Conservation (phyloP, 1,140 invertebrate genomes). For the Aporrectodea caliginosa region DNA sequence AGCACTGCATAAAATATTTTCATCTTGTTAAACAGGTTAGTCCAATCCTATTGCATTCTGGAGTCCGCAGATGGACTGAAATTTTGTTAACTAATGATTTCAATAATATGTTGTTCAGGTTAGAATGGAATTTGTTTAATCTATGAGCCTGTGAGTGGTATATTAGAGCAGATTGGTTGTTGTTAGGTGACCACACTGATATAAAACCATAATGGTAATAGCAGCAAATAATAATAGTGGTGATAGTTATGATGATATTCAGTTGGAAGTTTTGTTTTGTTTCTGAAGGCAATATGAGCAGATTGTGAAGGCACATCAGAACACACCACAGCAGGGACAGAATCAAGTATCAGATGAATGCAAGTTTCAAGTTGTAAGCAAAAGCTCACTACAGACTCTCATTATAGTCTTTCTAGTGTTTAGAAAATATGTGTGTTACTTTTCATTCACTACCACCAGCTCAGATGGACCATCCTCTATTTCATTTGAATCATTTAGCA, state of each 20-base stretch:
- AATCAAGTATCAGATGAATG: slow-evolving; percentile 85
- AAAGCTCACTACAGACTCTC: no score
- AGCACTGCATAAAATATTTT: neutral
- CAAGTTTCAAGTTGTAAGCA: slow-evolving; percentile 88
- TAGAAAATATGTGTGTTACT: no score
- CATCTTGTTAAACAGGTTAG: neutral
- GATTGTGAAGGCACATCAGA: slow-evolving; percentile 91
- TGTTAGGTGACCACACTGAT: no score
- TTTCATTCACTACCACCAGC: no score
- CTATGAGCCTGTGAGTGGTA: neutral
- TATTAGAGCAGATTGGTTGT: no score
- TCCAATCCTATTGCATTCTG: neutral
- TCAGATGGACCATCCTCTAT: no score
- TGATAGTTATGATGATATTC: no score
- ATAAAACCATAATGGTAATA: no score
- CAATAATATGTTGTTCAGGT: neutral
- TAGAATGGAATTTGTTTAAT: neutral
- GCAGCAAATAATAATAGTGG: no score
- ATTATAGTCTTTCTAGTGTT: no score
- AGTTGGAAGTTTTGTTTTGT: slow-evolving; percentile 15
- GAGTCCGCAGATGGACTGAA: neutral
- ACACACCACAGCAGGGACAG: slow-evolving; percentile 79
- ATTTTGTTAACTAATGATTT: neutral
- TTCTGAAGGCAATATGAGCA: slow-evolving; percentile 92
- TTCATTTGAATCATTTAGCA: no score